Evolutionary conservation across 2,113 vertebrate species (phyloP).

Genomic region (Xenopus laevis): DNA sequence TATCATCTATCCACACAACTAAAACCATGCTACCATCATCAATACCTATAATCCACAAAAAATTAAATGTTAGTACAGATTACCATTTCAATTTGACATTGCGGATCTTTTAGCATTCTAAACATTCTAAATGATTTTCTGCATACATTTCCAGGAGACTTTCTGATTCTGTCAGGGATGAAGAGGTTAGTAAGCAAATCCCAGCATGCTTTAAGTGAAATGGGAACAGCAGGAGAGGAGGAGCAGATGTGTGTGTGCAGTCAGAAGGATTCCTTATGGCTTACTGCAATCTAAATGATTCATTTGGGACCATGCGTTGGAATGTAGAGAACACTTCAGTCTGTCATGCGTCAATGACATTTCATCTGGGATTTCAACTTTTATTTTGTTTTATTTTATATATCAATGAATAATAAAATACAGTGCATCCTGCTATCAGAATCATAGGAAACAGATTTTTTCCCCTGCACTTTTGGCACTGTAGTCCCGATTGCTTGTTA

Average conservation of each 20-base stretch:
- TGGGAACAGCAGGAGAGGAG: background rate
- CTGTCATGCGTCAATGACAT: slow-evolving; percentile 1
- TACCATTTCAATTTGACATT: too few relatives aligned
- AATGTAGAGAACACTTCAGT: slow-evolving; percentile 6
- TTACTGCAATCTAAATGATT: background rate
- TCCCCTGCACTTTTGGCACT: too few relatives aligned
- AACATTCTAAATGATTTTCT: background rate
- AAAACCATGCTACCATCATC: too few relatives aligned
- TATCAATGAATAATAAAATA: background rate
- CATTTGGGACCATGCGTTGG: background rate
- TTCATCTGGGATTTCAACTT: background rate
- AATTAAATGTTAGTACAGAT: too few relatives aligned
- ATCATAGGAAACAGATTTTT: too few relatives aligned
- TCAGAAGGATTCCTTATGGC: background rate
- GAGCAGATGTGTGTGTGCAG: slow-evolving; percentile 3
- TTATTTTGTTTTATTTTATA: background rate
- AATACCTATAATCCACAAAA: too few relatives aligned
- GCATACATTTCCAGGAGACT: background rate
- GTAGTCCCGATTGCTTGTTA: too few relatives aligned
- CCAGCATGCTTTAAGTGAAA: slow-evolving; percentile 5
- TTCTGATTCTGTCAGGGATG: background rate
- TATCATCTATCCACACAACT: too few relatives aligned
- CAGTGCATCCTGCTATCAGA: background rate
- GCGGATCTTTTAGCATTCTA: too few relatives aligned
- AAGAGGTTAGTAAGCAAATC: slow-evolving; percentile 1